Percentiles rank a stretch among this genome's conserved stretches.
phyloP scores from a whole-genome alignment of 2,888 invertebrate genomes.

The Chrysolina haemoptera region DNA sequence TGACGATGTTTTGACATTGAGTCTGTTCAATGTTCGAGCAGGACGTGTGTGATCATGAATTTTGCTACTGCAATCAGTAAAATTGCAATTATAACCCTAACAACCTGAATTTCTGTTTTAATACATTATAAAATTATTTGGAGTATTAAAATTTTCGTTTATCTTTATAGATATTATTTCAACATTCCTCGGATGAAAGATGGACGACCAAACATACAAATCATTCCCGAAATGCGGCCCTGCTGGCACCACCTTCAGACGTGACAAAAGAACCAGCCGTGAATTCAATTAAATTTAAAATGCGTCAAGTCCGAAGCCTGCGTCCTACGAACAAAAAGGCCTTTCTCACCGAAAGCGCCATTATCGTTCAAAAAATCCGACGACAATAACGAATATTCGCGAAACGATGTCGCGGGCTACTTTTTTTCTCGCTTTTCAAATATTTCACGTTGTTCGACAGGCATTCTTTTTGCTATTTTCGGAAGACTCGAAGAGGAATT shows the following conservation, averaged over 20 bases:
- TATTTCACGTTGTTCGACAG: conserved; percentile 19
- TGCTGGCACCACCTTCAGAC: conserved; percentile 41
- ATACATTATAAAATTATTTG: no score
- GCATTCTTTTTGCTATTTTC: conserved; percentile 27
- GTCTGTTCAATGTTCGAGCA: no score
- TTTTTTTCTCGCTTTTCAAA: conserved; percentile 37
- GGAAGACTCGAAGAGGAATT: conserved; percentile 5
- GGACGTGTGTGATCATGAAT: no score
- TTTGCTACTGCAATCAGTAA: no score
- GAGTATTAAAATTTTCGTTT: no score
- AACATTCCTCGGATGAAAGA: no score
- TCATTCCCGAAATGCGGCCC: conserved; percentile 18
- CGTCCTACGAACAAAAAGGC: conserved; percentile 55
- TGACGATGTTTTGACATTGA: no score
- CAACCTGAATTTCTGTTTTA: no score
- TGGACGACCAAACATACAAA: no score
- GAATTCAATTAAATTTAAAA: conserved; percentile 62
- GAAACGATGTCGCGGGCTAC: conserved; percentile 44
- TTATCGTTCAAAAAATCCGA: conserved; percentile 51
- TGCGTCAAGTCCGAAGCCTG: conserved; percentile 61
- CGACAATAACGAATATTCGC: conserved; percentile 47
- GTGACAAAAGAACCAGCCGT: conserved; percentile 53
- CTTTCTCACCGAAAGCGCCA: conserved; percentile 55
- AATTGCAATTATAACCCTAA: no score
- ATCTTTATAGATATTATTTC: no score